Conservation (phyloP, 2,797 vertebrate species). For the Pipistrellus kuhlii region DNA sequence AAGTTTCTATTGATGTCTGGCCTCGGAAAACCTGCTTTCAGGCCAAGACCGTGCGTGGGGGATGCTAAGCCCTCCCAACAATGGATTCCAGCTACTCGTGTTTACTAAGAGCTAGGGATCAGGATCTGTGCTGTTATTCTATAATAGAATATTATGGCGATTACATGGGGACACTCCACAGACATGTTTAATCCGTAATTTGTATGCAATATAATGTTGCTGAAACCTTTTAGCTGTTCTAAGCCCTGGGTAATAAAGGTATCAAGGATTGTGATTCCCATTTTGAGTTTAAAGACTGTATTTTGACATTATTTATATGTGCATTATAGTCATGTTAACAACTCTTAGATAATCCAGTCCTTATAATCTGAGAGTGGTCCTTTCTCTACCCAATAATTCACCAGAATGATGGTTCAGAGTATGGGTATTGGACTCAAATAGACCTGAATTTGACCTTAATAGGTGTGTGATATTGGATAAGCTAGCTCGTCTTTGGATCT, state of each 20-base stretch:
- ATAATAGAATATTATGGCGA: conserved; percentile 76
- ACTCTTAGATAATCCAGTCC: conserved; percentile 17
- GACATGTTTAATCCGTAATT: conserved; percentile 78
- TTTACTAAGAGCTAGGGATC: conserved; percentile 75
- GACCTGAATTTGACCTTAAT: conserved; percentile 50
- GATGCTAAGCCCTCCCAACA: conserved; percentile 71
- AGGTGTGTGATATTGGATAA: conserved; percentile 44
- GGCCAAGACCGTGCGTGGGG: conserved; percentile 24
- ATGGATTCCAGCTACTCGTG: conserved; percentile 75
- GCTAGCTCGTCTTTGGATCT: conserved; percentile 22
- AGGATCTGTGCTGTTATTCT: conserved; percentile 67
- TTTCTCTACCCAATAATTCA: conserved; percentile 54
- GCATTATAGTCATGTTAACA: conserved; percentile 37
- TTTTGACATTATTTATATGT: conserved; percentile 42
- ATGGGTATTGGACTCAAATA: neutral
- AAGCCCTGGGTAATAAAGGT: conserved; percentile 58
- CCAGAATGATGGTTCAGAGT: neutral
- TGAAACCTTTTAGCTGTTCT: conserved; percentile 81
- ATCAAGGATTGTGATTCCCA: conserved; percentile 54
- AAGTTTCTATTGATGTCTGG: conserved; percentile 72
- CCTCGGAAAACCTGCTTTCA: conserved; percentile 66
- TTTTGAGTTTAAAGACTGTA: conserved; percentile 71
- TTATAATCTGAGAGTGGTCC: conserved; percentile 53
- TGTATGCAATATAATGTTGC: conserved; percentile 69
- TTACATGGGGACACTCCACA: conserved; percentile 61